Base-by-base conservation (phyloP, 2,888 invertebrate genomes). In the Melipona bicolor region DNA sequence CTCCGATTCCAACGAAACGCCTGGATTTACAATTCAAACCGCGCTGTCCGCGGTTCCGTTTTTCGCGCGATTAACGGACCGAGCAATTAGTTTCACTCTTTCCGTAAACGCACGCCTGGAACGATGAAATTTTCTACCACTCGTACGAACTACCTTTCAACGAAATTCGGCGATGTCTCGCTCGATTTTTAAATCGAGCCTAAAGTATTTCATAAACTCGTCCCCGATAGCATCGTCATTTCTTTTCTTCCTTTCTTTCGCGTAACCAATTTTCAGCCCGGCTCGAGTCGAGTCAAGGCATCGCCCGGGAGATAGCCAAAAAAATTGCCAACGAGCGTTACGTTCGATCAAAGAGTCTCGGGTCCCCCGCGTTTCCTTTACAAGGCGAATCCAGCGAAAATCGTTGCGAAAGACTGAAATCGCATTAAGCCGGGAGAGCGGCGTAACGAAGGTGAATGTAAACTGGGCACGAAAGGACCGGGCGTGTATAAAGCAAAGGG, bases 401-500 rank as follows among this genome's bases (percentile, higher is more conserved):
- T 81, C 76, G 82, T 83, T 83, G 82, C 76, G 83, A 83, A 82
- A 83, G 83, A 59, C 79, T 78, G 78, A 83, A 84, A 84, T 84
- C 79, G 61, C 70, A 89, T 89, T 88, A 89, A 86, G 77, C 77
- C 77, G 78, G 54, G 49, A 61, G 61, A 61, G 75, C 79, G 75
- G 78, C 80, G 84, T 89, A 89, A 88, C 88, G 86, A 89, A 88
- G 86, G 86, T 77, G 81, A 89, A 84, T 84, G 84, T 79, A 87
- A 89, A 87, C 84, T 79, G 64, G 79, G 72, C 75, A 68, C 78
- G 83, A 83, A 74, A 84, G 67, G 67, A 73, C 67, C 77, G 79
- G 65, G 72, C 56, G 70, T 43, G 43, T 36, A 73, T 61, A 62
- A 61, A 79, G 69, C 67, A 64, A 79, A 70, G 69, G 69, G 74